Evolutionary conservation across 2,888 invertebrate genomes (phyloP).

Genomic region (Andrena camellia): DNA sequence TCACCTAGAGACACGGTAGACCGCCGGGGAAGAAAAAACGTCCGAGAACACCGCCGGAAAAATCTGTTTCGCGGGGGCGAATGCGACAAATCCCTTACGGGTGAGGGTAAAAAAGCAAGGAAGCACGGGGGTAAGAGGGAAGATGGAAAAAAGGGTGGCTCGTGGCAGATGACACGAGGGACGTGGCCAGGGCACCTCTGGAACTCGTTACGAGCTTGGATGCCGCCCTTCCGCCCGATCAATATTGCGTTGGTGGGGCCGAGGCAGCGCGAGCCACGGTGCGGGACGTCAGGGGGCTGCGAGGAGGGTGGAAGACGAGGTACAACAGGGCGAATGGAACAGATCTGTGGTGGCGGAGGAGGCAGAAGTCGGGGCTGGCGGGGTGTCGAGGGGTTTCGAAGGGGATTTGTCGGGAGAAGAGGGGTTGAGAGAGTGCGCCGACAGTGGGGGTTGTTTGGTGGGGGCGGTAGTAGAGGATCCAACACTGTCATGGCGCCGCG

Average conservation of each 20-base stretch:
- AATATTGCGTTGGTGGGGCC: conserved; percentile 85
- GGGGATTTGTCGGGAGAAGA: conserved; percentile 34
- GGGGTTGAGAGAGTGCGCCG: conserved; percentile 56
- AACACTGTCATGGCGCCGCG: conserved; percentile 84
- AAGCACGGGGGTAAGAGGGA: conserved; percentile 20
- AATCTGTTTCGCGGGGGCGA: conserved; percentile 25
- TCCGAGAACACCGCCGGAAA: background rate
- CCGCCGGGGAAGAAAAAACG: background rate
- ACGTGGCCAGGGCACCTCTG: conserved; percentile 67
- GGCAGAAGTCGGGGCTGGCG: conserved; percentile 46
- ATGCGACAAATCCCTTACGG: conserved; percentile 15
- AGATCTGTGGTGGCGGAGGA: conserved; percentile 60
- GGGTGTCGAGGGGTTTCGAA: conserved; percentile 34
- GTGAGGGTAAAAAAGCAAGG: background rate
- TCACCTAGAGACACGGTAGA: background rate
- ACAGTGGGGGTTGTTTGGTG: conserved; percentile 67
- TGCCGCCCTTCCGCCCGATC: conserved; percentile 85
- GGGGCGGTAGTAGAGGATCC: conserved; percentile 60
- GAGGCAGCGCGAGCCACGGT: conserved; percentile 72
- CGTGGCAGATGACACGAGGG: conserved; percentile 46
- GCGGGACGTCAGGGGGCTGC: conserved; percentile 67
- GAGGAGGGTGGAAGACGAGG: conserved; percentile 54
- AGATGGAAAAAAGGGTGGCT: conserved; percentile 26
- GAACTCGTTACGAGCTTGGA: conserved; percentile 80
- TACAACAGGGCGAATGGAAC: conserved; percentile 47